These are phyloP conservation scores for Poecilobothrus nobilitatus DNA, from an alignment of 2,888 invertebrate genomes.

Conservation along the genomic window DNA sequence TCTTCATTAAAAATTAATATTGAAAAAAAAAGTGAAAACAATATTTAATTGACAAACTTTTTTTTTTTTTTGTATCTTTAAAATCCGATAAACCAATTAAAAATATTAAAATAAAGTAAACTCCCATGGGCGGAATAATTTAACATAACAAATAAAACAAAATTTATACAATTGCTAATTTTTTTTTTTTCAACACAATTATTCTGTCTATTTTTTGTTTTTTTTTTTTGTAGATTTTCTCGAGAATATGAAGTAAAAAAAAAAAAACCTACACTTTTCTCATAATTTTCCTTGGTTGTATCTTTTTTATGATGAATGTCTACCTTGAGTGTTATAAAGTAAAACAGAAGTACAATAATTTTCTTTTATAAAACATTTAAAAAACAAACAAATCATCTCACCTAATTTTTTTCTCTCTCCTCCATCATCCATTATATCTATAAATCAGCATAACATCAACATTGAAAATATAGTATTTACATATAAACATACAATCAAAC, in stretches of 20 bases:
- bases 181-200: neutral
- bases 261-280: neutral
- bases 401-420: neutral
- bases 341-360: neutral
- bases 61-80: too few species aligned
- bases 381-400: slow-evolving; percentile 1
- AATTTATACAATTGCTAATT: neutral
- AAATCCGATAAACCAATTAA: neutral
- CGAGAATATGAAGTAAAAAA: neutral
- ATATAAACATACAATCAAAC: too few species aligned
- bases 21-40: too few species aligned
- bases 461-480: neutral
- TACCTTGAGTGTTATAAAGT: slow-evolving; percentile 1
- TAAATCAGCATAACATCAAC: neutral
- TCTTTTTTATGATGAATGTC: neutral
- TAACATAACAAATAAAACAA: neutral
- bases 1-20: too few species aligned
- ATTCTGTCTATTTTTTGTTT: too few species aligned
- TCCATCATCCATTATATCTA: neutral
- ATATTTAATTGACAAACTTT: too few species aligned
- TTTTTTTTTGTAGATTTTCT: too few species aligned
- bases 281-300: neutral
- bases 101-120: neutral
- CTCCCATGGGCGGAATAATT: neutral
- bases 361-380: neutral